Percentiles rank a stretch among this genome's conserved stretches.
Conservation (phyloP, 1,140 invertebrate species). For the Drosophila persimilis region DNA sequence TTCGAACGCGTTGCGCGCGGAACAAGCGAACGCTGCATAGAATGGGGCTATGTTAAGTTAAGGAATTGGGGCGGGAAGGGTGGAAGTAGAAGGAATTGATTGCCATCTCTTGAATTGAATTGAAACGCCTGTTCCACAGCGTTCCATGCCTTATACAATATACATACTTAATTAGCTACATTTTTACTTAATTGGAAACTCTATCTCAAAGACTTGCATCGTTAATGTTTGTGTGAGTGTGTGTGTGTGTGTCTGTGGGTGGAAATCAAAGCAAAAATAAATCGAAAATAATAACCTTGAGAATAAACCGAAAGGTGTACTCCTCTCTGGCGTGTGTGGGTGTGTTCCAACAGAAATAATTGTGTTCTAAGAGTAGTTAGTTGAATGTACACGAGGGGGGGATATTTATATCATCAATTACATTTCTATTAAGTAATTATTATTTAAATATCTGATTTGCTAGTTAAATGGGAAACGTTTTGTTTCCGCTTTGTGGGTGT, state of each 20-base stretch:
- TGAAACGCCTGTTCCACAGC: constrained; percentile 33
- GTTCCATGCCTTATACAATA: constrained; percentile 48
- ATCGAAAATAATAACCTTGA: too few relatives aligned
- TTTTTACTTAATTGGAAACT: constrained; percentile 12
- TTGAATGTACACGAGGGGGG: constrained; percentile 38
- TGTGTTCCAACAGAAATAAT: constrained; percentile 34
- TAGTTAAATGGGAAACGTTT: constrained; percentile 60
- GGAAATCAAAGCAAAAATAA: constrained; percentile 5
- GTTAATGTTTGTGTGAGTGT: constrained; percentile 4
- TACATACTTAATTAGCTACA: constrained; percentile 47
- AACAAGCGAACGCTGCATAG: constrained; percentile 9
- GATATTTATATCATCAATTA: constrained; percentile 38
- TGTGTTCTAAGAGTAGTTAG: constrained; percentile 16
- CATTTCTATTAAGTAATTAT: constrained; percentile 30
- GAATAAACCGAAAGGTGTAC: too few relatives aligned
- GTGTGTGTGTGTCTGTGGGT: constrained; percentile 2
- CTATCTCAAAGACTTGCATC: constrained; percentile 9
- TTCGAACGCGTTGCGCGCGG: background rate
- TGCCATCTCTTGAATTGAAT: constrained; percentile 57
- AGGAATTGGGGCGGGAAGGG: constrained; percentile 9
- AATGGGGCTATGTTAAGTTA: constrained; percentile 4
- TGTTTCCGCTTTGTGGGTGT: constrained; percentile 1
- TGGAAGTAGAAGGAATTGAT: constrained; percentile 36
- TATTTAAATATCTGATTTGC: constrained; percentile 55
- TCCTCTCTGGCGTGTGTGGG: too few relatives aligned